Evolutionary conservation across 2,797 vertebrate genomes (phyloP).

Genomic region (Clarias pachynema): DNA sequence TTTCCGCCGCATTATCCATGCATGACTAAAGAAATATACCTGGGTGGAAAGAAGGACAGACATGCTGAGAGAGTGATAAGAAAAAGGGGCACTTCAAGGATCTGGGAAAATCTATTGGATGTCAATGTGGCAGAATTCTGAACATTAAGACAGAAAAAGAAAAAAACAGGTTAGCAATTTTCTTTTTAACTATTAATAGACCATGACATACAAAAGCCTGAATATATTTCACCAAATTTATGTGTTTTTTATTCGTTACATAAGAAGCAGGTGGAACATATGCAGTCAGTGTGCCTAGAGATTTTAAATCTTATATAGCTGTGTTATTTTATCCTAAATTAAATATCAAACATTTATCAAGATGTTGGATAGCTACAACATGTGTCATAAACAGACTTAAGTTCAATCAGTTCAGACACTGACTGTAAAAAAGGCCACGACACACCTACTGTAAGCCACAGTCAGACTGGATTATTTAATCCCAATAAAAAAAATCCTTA

Average conservation of each 20-base stretch:
- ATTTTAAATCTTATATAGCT: not conserved
- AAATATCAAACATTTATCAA: no score
- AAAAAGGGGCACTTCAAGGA: conserved; percentile 2
- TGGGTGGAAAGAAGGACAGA: conserved; percentile 15
- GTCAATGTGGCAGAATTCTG: not conserved
- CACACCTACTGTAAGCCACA: not conserved
- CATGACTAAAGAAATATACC: conserved; percentile 28
- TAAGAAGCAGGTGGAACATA: not conserved
- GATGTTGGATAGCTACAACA: not conserved
- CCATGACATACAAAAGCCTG: not conserved
- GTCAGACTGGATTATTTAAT: not conserved
- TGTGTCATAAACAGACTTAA: not conserved
- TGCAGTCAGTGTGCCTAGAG: not conserved
- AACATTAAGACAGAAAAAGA: not conserved
- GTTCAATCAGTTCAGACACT: not conserved
- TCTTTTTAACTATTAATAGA: not conserved
- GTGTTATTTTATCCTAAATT: not conserved
- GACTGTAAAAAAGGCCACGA: not conserved
- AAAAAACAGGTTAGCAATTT: not conserved
- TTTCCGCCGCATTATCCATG: conserved; percentile 30
- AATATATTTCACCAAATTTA: not conserved
- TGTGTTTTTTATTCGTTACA: not conserved
- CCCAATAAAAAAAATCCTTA: not conserved
- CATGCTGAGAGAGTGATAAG: not conserved
- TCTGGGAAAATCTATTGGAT: not conserved